phyloP scores from a whole-genome alignment of 1,140 invertebrate species.

The Cheumatopsyche charites region DNA sequence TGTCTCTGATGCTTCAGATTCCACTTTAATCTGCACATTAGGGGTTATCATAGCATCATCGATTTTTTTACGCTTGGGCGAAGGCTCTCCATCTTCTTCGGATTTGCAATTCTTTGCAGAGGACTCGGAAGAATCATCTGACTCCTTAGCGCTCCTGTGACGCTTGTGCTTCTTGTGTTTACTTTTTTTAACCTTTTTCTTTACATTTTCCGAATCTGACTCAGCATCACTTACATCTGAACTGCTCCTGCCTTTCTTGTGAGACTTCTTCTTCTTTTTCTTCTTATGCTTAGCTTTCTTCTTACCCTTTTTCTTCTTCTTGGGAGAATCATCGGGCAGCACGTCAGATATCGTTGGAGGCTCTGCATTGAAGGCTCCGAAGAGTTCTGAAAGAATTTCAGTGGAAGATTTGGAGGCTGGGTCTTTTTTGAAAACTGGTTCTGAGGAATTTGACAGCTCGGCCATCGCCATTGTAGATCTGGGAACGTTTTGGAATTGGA shows the following conservation, averaged over 20 bases:
- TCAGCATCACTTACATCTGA: constrained; percentile 59
- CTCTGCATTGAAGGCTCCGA: constrained; percentile 72
- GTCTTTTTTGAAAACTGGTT: constrained; percentile 35
- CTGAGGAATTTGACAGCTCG: not conserved
- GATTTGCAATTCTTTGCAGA: not conserved
- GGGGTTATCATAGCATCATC: not conserved
- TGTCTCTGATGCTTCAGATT: not conserved
- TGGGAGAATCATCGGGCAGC: constrained; percentile 54
- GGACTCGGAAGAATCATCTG: not conserved
- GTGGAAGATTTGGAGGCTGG: constrained; percentile 69
- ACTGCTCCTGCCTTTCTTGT: constrained; percentile 61
- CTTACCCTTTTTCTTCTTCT: constrained; percentile 50
- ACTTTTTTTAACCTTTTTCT: constrained; percentile 55
- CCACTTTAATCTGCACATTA: not conserved
- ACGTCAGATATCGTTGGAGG: constrained; percentile 62
- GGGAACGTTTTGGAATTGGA: not conserved
- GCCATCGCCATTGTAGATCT: constrained; percentile 14
- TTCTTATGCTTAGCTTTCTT: constrained; percentile 63
- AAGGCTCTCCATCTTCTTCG: not conserved
- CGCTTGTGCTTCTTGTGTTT: constrained; percentile 66
- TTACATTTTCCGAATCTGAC: constrained; percentile 57
- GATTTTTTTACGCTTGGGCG: constrained; percentile 4
- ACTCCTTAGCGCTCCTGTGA: constrained; percentile 54
- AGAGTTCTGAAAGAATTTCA: constrained; percentile 80
- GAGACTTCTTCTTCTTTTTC: constrained; percentile 58